Conservation (phyloP, 1,140 invertebrate species). For the Musca vetustissima region DNA sequence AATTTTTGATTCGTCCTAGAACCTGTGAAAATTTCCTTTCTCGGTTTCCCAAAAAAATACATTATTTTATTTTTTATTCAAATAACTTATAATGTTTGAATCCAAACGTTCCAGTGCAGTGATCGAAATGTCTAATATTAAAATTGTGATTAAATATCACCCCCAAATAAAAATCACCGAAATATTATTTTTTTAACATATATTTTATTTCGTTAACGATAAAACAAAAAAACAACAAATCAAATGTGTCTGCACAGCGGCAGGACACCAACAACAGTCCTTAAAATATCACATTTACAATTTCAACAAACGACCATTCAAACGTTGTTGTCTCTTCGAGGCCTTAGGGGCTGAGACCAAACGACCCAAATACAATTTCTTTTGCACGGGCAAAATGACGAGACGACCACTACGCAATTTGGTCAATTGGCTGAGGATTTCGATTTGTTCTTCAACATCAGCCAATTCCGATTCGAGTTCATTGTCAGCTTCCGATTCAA, state of each 20-base stretch:
- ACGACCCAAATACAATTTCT: slow-evolving; percentile 8
- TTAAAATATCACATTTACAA: slow-evolving; percentile 3
- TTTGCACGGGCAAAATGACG: slow-evolving; percentile 7
- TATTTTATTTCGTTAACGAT: slow-evolving; percentile 9
- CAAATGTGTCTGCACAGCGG: neutral
- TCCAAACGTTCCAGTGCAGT: too few relatives aligned
- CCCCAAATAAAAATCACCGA: too few relatives aligned
- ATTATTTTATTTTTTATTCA: too few relatives aligned
- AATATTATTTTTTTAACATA: neutral
- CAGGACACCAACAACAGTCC: neutral
- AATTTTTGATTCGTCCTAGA: too few relatives aligned
- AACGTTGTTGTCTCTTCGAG: neutral
- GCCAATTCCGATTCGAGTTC: slow-evolving; percentile 16
- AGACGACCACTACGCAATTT: slow-evolving; percentile 1
- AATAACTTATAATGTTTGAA: too few relatives aligned
- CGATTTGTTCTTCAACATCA: slow-evolving; percentile 9
- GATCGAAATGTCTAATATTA: too few relatives aligned
- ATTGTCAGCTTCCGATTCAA: neutral
- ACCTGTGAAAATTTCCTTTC: too few relatives aligned
- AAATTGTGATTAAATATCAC: too few relatives aligned
- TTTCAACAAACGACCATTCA: slow-evolving; percentile 14
- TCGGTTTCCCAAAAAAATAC: too few relatives aligned
- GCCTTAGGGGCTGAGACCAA: neutral
- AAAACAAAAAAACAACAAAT: slow-evolving; percentile 1
- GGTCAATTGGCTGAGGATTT: slow-evolving; percentile 10